phyloP scores from a whole-genome alignment of 1,140 invertebrate species.

The Ptiloglossa arizonensis region DNA sequence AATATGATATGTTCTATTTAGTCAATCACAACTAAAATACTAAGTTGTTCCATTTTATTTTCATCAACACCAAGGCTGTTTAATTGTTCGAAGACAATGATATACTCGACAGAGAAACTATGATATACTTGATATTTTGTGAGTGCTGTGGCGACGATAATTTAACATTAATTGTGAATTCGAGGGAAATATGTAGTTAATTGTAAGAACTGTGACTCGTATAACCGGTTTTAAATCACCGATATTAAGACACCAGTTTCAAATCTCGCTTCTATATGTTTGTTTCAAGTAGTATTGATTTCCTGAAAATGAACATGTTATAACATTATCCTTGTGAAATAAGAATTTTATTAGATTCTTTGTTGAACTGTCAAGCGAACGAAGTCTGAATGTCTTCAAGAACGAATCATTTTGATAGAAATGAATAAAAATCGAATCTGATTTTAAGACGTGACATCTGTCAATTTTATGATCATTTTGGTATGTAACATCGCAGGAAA shows the following conservation, averaged over 20 bases:
- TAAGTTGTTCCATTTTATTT: background rate
- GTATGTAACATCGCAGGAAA: no score
- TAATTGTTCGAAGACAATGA: background rate
- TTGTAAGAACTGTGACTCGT: background rate
- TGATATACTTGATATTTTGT: background rate
- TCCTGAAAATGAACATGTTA: conserved; percentile 12
- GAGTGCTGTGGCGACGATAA: background rate
- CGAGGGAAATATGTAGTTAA: background rate
- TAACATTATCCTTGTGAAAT: background rate
- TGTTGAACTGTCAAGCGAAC: no score
- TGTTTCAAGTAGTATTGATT: background rate
- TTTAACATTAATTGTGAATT: background rate
- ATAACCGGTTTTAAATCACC: conserved; percentile 13
- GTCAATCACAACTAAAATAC: background rate
- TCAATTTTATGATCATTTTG: no score
- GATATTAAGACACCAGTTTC: background rate
- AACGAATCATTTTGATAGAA: no score
- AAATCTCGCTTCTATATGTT: background rate
- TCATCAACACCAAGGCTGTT: background rate
- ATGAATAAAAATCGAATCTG: no score
- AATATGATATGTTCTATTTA: background rate
- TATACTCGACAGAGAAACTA: no score
- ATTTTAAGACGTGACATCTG: no score
- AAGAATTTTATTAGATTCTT: conserved; percentile 2
- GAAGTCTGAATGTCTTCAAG: background rate